Conservation (phyloP, 2,113 vertebrate species). For the Gorsachius goisagi region DNA sequence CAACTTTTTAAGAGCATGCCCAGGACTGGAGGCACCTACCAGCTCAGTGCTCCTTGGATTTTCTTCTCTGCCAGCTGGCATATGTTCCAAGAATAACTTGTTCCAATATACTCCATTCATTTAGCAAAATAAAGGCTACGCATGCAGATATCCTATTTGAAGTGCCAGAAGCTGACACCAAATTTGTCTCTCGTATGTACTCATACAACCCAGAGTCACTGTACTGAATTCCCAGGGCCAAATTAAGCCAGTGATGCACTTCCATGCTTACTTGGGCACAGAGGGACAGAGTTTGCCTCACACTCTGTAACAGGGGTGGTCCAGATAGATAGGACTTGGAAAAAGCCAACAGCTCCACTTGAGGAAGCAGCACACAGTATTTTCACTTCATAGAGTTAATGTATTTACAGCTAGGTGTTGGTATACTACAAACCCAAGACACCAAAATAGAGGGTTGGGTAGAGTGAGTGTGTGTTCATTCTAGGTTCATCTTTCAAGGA, state of each 20-base stretch:
- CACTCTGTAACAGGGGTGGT: not conserved
- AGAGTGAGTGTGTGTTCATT: not conserved
- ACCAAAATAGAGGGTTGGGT: not conserved
- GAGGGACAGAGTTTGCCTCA: not conserved
- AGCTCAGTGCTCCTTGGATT: not conserved
- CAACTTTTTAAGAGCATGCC: not conserved
- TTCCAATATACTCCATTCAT: not conserved
- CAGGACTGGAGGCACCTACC: not conserved
- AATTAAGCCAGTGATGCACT: not conserved
- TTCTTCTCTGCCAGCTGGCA: not conserved
- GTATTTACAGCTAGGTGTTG: not conserved
- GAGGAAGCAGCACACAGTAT: not conserved
- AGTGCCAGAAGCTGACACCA: not conserved
- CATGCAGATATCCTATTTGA: not conserved
- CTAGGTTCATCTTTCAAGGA: not conserved
- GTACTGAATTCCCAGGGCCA: not conserved
- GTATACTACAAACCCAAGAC: not conserved
- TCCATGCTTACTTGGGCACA: not conserved
- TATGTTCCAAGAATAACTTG: not conserved
- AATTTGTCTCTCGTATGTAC: not conserved
- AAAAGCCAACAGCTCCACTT: not conserved
- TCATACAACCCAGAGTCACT: not conserved
- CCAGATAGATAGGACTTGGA: not conserved
- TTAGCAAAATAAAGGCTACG: not conserved
- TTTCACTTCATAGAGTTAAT: not conserved